These are phyloP conservation scores for Pyrgilauda ruficollis DNA, from an alignment of 2,113 vertebrate species.

Conservation along the genomic window DNA sequence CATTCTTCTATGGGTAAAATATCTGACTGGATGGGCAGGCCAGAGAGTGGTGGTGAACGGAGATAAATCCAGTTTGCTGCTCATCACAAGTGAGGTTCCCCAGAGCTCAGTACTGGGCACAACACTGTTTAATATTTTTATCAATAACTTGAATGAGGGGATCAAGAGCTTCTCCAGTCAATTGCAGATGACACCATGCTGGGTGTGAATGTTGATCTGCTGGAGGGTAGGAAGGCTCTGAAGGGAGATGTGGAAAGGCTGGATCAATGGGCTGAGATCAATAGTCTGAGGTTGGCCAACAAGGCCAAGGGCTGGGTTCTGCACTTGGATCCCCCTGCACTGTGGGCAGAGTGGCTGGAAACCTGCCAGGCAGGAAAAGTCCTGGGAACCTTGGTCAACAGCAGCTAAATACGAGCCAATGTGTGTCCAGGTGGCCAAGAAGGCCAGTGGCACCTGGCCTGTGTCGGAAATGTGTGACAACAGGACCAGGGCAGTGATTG, in stretches of 20 bases:
- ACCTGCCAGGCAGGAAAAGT: not conserved
- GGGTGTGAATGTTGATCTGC: not conserved
- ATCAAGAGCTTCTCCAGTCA: not conserved
- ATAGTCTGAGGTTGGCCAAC: not conserved
- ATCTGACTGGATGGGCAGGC: not conserved
- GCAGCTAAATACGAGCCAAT: accelerated
- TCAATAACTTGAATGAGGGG: accelerated
- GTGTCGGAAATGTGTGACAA: not conserved
- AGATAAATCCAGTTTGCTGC: not conserved
- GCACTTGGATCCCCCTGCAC: not conserved
- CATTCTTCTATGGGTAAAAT: not conserved
- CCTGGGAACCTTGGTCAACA: not conserved
- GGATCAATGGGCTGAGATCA: not conserved
- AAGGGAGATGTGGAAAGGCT: not conserved
- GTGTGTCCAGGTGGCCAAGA: not conserved
- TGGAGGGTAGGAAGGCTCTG: not conserved
- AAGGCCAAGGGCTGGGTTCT: not conserved
- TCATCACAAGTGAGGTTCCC: not conserved
- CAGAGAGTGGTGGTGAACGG: not conserved
- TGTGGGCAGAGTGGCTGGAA: not conserved
- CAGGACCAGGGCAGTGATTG: not conserved
- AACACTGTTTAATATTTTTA: not conserved
- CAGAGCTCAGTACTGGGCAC: not conserved
- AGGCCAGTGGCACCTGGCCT: too few species aligned
- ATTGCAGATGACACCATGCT: not conserved